These are phyloP conservation scores for Onychomys leucogaster DNA, from an alignment of 2,797 vertebrate species.

Conservation along the genomic window DNA sequence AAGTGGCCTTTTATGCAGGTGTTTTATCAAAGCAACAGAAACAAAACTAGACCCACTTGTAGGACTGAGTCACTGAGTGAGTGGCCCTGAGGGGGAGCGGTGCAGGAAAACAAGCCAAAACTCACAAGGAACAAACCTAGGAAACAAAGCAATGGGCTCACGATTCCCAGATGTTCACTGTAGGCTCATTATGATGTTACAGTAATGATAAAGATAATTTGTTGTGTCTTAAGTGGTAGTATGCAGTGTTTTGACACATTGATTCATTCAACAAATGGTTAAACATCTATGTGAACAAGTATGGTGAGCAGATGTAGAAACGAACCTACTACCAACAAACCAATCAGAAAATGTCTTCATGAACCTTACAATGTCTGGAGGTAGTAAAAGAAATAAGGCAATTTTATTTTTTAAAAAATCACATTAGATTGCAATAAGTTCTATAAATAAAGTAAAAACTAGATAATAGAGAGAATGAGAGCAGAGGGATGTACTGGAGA, in stretches of 20 bases:
- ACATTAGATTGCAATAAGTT: background rate
- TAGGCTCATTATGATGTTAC: too few species aligned
- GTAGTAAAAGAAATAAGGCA: background rate
- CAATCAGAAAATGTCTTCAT: background rate
- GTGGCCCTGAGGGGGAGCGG: too few species aligned
- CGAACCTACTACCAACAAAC: background rate
- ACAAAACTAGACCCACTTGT: background rate
- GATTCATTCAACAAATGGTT: background rate
- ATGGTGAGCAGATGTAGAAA: background rate
- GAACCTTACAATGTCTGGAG: background rate
- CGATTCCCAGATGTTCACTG: too few species aligned
- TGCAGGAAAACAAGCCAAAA: too few species aligned
- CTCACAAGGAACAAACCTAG: too few species aligned
- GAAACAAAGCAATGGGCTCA: too few species aligned
- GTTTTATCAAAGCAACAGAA: background rate
- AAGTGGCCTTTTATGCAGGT: background rate
- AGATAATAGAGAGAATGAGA: background rate
- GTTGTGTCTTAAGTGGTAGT: background rate
- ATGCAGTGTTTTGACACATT: background rate
- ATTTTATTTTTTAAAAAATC: background rate
- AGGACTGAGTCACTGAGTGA: too few species aligned
- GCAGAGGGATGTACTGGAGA: background rate
- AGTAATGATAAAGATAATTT: background rate
- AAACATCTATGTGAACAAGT: background rate
- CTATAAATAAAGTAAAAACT: background rate